Base-by-base conservation (phyloP, 2,888 invertebrate species). In the Diarsia brunnea region DNA sequence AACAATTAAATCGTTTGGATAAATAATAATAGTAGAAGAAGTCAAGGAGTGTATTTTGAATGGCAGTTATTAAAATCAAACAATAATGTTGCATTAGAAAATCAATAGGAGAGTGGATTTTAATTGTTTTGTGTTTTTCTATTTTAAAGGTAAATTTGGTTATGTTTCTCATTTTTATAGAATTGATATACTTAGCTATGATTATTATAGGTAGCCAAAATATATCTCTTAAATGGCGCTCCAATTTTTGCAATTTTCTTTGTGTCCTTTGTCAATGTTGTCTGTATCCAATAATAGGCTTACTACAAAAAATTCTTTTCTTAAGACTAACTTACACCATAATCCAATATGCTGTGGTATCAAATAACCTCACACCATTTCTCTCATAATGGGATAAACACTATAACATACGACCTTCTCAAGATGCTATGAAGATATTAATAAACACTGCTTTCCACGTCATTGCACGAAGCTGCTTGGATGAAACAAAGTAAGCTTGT, bases 401-500 rank as follows among this genome's bases (percentile, higher is more conserved):
- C 53, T 63, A 11, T 21, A 82, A 58, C 12, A 68, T 64, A 76
- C 21, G 69, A 77, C 49, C 47, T 75, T 55, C 43, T 75, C 27
- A 66, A 19, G 61, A 78, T 49, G 51, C 65, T 27, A 69, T 75
- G 73, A 84, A 88, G 84, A 86, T 89, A 90, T 87, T 86, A 84
- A 85, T 86, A 84, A 83, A 87, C 80, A 83, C 73, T 83, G 84
- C 87, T 87, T 89, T 85, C 88, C 88, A 89, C 90, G 88, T 90
- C 87, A 80, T 85, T 80, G 88, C 84, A 88, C 84, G 1, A 24
- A 82, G 86, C 85, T 78, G 83, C 82, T 84, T 82, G 81, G 84
- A 87, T 86, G 89, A 89, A 89, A 91, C 90, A 91, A 89, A 90
- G 87, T 88, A 84, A 89, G 86, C 86, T 84, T 76, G 88, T 88